Conservation (phyloP, 1,140 invertebrate species). For the Drosophila saltans region DNA sequence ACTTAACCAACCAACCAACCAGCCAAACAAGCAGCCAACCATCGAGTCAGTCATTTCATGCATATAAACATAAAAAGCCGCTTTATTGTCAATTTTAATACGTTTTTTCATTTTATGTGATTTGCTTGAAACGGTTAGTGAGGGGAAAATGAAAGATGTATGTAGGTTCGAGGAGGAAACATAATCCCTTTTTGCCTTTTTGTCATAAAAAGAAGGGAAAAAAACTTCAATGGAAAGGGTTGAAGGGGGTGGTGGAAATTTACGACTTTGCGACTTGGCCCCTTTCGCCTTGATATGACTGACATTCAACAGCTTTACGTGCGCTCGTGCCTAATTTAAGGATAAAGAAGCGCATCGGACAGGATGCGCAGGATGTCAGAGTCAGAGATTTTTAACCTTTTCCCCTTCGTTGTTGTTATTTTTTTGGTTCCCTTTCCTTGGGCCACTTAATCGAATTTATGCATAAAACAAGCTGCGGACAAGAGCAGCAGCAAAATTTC, state of each 20-base stretch:
- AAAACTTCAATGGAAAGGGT: constrained; percentile 6
- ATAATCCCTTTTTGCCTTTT: constrained; percentile 55
- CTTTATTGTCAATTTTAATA: constrained; percentile 82
- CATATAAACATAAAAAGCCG: constrained; percentile 73
- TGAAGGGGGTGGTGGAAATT: constrained; percentile 39
- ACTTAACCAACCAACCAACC: background rate
- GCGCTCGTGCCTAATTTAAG: constrained; percentile 80
- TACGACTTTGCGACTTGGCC: constrained; percentile 62
- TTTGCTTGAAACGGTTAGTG: constrained; percentile 47
- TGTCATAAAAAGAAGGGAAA: constrained; percentile 49
- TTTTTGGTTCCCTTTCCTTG: constrained; percentile 21
- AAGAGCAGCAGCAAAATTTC: constrained; percentile 20
- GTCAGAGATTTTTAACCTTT: constrained; percentile 45
- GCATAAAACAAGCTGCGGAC: constrained; percentile 59
- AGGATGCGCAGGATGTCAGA: constrained; percentile 48
- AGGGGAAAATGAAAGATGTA: background rate
- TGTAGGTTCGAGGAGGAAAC: constrained; percentile 15
- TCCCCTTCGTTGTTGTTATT: constrained; percentile 59
- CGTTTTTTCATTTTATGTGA: constrained; percentile 78
- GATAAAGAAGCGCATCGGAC: constrained; percentile 59
- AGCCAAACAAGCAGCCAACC: background rate
- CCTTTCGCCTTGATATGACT: constrained; percentile 60
- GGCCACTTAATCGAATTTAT: constrained; percentile 78
- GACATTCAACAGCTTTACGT: constrained; percentile 79
- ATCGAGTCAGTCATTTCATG: constrained; percentile 27